Percentiles rank a stretch among this genome's conserved stretches.
These are phyloP conservation scores for Wiebesia pumilae DNA, from an alignment of 1,140 invertebrate species.

Conservation along the genomic window DNA sequence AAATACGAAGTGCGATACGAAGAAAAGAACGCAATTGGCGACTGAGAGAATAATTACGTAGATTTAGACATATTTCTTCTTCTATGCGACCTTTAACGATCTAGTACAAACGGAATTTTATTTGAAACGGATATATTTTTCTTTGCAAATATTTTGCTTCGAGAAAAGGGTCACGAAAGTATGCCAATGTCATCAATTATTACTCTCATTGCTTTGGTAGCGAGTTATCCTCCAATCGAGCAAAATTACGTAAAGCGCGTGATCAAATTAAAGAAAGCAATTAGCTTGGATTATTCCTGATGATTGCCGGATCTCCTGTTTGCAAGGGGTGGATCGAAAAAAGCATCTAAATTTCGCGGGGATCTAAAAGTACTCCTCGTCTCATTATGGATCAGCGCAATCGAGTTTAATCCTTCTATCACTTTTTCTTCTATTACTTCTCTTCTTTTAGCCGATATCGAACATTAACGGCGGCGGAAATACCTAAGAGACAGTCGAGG, in stretches of 20 bases:
- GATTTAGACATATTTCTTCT: too few relatives aligned
- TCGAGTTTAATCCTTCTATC: constrained; percentile 48
- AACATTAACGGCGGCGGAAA: constrained; percentile 48
- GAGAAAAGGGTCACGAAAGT: not conserved
- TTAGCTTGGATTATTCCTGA: constrained; percentile 50
- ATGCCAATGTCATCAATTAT: not conserved
- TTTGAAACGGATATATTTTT: too few relatives aligned
- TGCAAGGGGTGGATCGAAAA: not conserved
- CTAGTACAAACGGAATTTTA: too few relatives aligned
- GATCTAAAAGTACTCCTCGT: constrained; percentile 7
- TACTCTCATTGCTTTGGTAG: not conserved
- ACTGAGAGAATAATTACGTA: too few relatives aligned
- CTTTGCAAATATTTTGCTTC: not conserved
- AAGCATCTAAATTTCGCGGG: constrained; percentile 30
- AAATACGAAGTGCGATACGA: too few relatives aligned
- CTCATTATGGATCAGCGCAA: constrained; percentile 44
- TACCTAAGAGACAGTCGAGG: constrained; percentile 50
- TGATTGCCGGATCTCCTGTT: constrained; percentile 31
- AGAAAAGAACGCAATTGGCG: too few relatives aligned
- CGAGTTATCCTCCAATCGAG: not conserved
- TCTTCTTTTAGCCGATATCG: constrained; percentile 19
- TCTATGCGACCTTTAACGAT: too few relatives aligned
- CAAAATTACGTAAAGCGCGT: not conserved
- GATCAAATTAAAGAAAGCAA: constrained; percentile 31
- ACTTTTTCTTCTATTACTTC: constrained; percentile 22